phyloP scores from a whole-genome alignment of 37 sponge, comb jelly and placozoan genomes.

The Tethya wilhelma region DNA sequence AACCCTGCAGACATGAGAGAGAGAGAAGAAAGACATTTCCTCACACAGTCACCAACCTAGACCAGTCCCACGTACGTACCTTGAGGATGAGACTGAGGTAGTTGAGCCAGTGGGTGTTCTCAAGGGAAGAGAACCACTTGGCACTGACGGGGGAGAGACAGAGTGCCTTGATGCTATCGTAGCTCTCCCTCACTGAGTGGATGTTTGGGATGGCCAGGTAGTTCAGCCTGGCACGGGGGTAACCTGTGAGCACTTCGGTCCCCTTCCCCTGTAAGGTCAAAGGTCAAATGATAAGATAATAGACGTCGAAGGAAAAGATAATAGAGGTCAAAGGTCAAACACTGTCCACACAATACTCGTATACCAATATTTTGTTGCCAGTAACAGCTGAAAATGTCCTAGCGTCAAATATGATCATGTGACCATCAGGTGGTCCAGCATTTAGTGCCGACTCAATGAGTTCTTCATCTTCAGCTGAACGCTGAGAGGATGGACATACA shows the following conservation, averaged over 20 bases:
- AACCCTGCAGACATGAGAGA: too few relatives aligned
- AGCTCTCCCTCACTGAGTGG: conserved; percentile 96
- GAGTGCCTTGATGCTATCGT: conserved; percentile 69
- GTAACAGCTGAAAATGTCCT: conserved; percentile 90
- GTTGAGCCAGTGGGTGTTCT: conserved; percentile 91
- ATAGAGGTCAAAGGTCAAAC: not conserved
- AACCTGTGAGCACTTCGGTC: conserved; percentile 84
- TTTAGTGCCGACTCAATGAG: conserved; percentile 65
- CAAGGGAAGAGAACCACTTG: conserved; percentile 90
- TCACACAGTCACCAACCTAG: too few relatives aligned
- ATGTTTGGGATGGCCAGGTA: conserved; percentile 98
- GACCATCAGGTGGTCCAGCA: conserved; percentile 39
- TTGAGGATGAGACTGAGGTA: conserved; percentile 87
- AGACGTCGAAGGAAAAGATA: too few relatives aligned
- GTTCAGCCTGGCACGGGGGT: conserved; percentile 69
- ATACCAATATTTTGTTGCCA: conserved; percentile 93
- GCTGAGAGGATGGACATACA: too few relatives aligned
- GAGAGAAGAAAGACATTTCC: too few relatives aligned
- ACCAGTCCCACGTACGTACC: too few relatives aligned
- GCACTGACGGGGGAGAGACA: conserved; percentile 65
- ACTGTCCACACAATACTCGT: not conserved
- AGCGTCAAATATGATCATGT: conserved; percentile 88
- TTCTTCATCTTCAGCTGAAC: conserved; percentile 76
- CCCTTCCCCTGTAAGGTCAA: conserved; percentile 83
- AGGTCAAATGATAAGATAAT: too few relatives aligned